Base-by-base conservation (phyloP, 2,113 vertebrate genomes). In the Phodopus roborovskii region DNA sequence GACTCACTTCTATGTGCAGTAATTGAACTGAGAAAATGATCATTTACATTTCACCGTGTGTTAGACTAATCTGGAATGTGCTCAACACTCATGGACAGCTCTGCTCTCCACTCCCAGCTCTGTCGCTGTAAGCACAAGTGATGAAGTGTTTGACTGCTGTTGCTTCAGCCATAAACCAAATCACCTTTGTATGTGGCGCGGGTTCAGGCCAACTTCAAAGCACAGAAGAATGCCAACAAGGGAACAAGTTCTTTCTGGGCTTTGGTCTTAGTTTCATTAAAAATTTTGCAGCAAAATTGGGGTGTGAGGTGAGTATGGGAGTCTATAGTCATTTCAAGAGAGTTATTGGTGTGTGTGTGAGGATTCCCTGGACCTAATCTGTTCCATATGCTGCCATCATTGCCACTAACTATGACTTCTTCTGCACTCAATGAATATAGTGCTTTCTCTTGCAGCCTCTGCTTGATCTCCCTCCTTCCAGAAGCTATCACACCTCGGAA, bases 271-370 rank as follows among this genome's bases (percentile, higher is more conserved):
- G 30, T 42, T 88, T 75, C 36, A n/a, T 7, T 81, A 48, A 1
- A 13, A 53, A 33, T 96, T 56, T 90, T 48, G 13, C 12, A 50
- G 20, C 12, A 84, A 94, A 88, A 88, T 58, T 30, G 5, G 28
- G 42, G 26, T 17, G 11, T 7, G 13, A 17, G 45, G 5, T 91
- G 42, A 70, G 15, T 53, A 42, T n/a, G 56, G 6, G 58, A 84
- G 26, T 82, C 33, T 36, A 88, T 70, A 50, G n/a, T 68, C 77
- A 85, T 91, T 94, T 71, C 39, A 94, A 73, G 82, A 8, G 92
- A 88, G 81, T 42, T 68, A 81, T 71, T 71, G 26, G 50, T 50
- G 50, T 50, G 50, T 50, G 22, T 42, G 28, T 66, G 39, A 73
- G 4, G 2, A 74, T 79, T 68, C 50, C 53, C 70, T 92, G 39